A percentile compares a stretch with the other conserved stretches of the same genome.
Evolutionary conservation across 2,113 vertebrate species (phyloP).

Genomic region (Oxyura jamaicensis): DNA sequence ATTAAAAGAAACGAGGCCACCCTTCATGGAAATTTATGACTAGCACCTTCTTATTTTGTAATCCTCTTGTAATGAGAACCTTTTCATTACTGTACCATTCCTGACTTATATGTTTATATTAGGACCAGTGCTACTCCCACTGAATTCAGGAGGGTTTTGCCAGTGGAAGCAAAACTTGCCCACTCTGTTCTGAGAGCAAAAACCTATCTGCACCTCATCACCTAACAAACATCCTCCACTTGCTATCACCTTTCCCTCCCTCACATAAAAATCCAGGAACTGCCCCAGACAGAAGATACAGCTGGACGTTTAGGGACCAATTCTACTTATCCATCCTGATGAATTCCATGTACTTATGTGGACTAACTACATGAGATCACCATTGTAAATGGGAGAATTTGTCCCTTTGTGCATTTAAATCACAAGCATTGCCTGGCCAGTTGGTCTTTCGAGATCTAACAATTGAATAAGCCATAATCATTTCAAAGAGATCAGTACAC

Average conservation of each 20-base stretch:
- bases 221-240: background rate
- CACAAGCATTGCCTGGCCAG: accelerated
- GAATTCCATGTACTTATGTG: background rate
- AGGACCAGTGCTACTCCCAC: background rate
- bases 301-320: background rate
- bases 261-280: background rate
- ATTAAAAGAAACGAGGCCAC: conserved; percentile 57
- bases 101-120: background rate
- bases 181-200: background rate
- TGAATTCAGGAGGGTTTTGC: background rate
- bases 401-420: background rate
- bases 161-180: background rate
- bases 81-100: conserved; percentile 1
- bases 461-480: background rate
- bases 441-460: background rate
- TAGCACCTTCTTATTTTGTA: conserved; percentile 61
- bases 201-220: background rate
- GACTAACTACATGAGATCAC: background rate
- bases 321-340: background rate
- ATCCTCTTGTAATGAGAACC: conserved; percentile 55
- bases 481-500: background rate
- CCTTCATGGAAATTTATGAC: conserved; percentile 61
- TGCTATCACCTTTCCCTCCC: background rate
- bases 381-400: background rate
- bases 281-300: background rate